Evolutionary conservation across 2,113 vertebrate species (phyloP).

Genomic region (Malurus alboscapulatus): DNA sequence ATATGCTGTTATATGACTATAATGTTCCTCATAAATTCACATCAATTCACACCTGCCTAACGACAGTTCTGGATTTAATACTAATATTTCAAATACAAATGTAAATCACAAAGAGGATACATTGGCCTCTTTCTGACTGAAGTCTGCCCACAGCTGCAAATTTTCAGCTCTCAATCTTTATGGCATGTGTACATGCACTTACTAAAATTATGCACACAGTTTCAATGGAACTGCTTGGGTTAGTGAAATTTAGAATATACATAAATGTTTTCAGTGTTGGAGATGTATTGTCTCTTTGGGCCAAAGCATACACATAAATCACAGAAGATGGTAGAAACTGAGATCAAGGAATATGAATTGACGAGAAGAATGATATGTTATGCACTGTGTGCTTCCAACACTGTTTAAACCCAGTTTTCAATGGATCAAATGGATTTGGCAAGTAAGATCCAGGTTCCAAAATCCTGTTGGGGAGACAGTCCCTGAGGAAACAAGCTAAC

Average conservation of each 20-base stretch:
- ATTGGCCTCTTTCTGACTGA: background rate
- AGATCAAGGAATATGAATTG: background rate
- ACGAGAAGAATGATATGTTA: background rate
- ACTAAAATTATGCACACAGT: background rate
- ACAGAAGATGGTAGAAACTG: background rate
- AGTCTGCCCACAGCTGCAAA: background rate
- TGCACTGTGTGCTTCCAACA: background rate
- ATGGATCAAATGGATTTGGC: conserved; percentile 10
- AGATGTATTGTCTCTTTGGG: background rate
- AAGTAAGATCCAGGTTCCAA: conserved; percentile 15
- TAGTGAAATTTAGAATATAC: background rate
- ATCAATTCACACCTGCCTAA: background rate
- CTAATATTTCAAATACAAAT: background rate
- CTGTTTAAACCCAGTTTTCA: conserved; percentile 4
- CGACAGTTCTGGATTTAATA: background rate
- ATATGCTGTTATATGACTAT: background rate
- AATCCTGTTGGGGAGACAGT: background rate
- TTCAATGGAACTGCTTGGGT: background rate
- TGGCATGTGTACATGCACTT: background rate
- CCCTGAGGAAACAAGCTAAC: background rate
- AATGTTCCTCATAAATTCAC: background rate
- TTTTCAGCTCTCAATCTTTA: background rate
- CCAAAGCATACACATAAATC: conserved; percentile 5
- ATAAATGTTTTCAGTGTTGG: background rate
- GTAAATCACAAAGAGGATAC: background rate